Percentiles rank a stretch among this genome's conserved stretches.
These are phyloP conservation scores for Andrena praecox DNA, from an alignment of 2,888 invertebrate species.

Conservation along the genomic window DNA sequence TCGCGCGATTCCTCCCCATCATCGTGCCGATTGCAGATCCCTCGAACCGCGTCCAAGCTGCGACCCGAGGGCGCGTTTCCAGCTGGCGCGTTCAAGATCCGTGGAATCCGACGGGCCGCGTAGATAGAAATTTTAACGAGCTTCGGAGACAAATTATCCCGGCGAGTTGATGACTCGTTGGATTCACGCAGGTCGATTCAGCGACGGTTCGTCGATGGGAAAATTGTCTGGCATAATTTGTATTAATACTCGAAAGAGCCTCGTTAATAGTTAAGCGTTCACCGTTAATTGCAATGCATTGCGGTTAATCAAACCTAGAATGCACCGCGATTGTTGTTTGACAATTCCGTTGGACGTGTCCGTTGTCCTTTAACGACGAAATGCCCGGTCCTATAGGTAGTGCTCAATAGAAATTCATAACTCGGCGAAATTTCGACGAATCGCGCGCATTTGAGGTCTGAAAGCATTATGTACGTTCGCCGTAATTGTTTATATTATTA, in stretches of 20 bases:
- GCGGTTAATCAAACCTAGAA: conserved; percentile 48
- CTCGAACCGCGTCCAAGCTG: not conserved
- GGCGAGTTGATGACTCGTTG: conserved; percentile 30
- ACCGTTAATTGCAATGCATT: conserved; percentile 45
- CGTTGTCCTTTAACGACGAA: not conserved
- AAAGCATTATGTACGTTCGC: not conserved
- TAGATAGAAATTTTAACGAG: conserved; percentile 29
- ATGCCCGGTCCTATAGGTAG: not conserved
- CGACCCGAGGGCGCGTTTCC: not conserved
- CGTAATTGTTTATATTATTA: conserved; percentile 39
- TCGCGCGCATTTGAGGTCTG: not conserved
- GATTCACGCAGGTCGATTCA: not conserved
- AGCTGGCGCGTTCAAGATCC: conserved; percentile 2
- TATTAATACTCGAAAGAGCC: conserved; percentile 46
- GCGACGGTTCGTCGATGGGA: conserved; percentile 26
- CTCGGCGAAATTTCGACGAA: conserved; percentile 29
- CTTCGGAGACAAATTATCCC: conserved; percentile 40
- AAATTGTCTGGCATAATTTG: conserved; percentile 49
- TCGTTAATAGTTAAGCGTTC: conserved; percentile 56
- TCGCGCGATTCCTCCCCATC: not conserved
- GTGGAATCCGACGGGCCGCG: conserved; percentile 5
- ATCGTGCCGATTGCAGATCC: too few relatives aligned
- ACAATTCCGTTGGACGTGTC: conserved; percentile 18
- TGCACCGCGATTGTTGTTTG: conserved; percentile 12
- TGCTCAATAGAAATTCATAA: conserved; percentile 25